Evolutionary conservation across 2,888 invertebrate species (phyloP), one percentile per base, ranked within the genome.

Genomic region (Chironomus tentans): DNA sequence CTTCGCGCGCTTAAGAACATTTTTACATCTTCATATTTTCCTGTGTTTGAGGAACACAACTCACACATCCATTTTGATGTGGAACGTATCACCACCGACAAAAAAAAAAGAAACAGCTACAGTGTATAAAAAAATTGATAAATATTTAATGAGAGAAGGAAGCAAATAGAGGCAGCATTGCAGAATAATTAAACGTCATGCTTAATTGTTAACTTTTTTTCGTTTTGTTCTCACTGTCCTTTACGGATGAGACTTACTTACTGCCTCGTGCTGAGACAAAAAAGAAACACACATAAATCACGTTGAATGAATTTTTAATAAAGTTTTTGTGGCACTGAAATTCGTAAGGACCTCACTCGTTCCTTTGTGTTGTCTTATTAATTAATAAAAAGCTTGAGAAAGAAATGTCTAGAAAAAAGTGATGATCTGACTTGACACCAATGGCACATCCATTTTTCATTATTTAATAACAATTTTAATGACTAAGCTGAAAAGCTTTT

Each of bases 171-270:
- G 24, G 65, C 65, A 38, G 65, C 18, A 65, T 65, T 65, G 21
- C 65, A 65, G 65, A 50, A 71, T 62, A 62, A 72, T 72, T 62
- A 72, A 72, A 72, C 38, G 72, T 72, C 72, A 72, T 72, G 72
- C 61, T 62, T 72, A 72, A 71, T 71, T 71, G 56, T 71, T 22
- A 46, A 46, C 22, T 70, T 38, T 68, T 38, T 10, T 56, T 15
- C 56, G 2, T 65, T 65, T 13, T 65, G 5, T 24, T 24, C 65
- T 18, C 7, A 21, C 65, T 38, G 22, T 65, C 65, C 21, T 65
- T 56, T 56, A 56, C 56, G 56, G 56, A 56, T 56, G 56, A 56
- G n/a, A 56, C 56, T 18, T 18, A 18, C 56, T 56, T 18, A 18
- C n/a, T 15, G 18, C 56, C 6, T 15, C 50, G 15, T 50, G 3